phyloP scores from a whole-genome alignment of 2,797 vertebrate species.

The Aulostomus chinensis region DNA sequence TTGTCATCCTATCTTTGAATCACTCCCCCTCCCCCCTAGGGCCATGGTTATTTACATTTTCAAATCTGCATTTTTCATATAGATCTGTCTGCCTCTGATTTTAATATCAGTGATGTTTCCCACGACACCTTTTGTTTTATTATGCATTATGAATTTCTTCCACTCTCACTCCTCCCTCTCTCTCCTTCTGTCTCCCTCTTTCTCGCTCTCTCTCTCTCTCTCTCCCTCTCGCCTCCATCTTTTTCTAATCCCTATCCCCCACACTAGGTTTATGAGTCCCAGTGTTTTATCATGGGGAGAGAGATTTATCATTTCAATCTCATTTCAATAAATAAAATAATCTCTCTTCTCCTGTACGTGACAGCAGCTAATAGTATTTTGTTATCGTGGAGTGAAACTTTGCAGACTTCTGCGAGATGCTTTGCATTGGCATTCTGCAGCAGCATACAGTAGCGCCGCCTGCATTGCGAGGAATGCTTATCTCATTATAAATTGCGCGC shows the following conservation, averaged over 20 bases:
- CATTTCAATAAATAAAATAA: conserved; percentile 98
- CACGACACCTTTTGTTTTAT: conserved; percentile 90
- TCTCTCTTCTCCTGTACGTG: conserved; percentile 87
- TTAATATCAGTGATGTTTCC: conserved; percentile 90
- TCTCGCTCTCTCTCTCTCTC: conserved; percentile 29
- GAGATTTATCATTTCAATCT: conserved; percentile 94
- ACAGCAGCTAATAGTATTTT: conserved; percentile 95
- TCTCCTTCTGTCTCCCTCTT: conserved; percentile 26
- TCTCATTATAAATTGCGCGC: conserved; percentile 32
- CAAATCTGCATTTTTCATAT: conserved; percentile 90
- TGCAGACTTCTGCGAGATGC: conserved; percentile 76
- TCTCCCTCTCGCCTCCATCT: conserved; percentile 73
- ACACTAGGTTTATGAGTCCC: conserved; percentile 93
- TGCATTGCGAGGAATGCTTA: conserved; percentile 30
- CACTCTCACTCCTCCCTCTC: conserved; percentile 75
- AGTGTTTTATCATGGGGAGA: conserved; percentile 96
- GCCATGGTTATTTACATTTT: conserved; percentile 86
- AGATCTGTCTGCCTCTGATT: conserved; percentile 88
- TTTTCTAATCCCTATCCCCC: conserved; percentile 89
- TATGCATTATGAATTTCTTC: conserved; percentile 89
- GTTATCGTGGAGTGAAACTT: conserved; percentile 90
- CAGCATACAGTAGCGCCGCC: conserved; percentile 23
- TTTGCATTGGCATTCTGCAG: conserved; percentile 54
- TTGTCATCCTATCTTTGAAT: conserved; percentile 87
- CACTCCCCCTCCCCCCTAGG: conserved; percentile 79